Evolutionary conservation across 2,888 invertebrate genomes (phyloP).

Genomic region (Campoplex nolae): DNA sequence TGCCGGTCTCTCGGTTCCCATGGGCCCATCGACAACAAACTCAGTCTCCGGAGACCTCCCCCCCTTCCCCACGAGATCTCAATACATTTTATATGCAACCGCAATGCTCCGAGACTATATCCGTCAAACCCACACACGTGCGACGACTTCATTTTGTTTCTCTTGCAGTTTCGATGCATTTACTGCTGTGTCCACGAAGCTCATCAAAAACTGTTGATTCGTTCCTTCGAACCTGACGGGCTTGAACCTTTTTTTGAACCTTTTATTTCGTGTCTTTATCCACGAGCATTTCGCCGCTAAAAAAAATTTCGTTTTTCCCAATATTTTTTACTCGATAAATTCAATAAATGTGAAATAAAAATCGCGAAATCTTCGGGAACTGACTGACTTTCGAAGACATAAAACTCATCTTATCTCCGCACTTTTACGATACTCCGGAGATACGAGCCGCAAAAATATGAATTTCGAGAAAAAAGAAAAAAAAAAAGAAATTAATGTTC

Average conservation of each 20-base stretch:
- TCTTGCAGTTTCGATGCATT: neutral
- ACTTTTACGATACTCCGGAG: slow-evolving; percentile 23
- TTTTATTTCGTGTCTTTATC: neutral
- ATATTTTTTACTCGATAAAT: neutral
- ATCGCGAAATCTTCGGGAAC: neutral
- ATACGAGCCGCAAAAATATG: neutral
- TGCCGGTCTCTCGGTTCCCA: slow-evolving; percentile 49
- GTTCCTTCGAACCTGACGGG: neutral
- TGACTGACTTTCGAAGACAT: neutral
- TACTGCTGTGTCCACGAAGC: neutral
- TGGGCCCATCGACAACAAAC: slow-evolving; percentile 40
- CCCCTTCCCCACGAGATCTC: slow-evolving; percentile 43
- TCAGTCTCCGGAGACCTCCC: slow-evolving; percentile 30
- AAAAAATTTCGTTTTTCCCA: neutral
- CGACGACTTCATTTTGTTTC: neutral
- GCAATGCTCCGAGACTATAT: slow-evolving; percentile 47
- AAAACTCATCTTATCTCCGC: slow-evolving; percentile 33
- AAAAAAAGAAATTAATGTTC: slow-evolving; percentile 4
- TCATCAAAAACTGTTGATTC: neutral
- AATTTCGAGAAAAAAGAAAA: neutral
- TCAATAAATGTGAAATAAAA: neutral
- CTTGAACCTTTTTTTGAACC: neutral
- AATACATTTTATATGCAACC: slow-evolving; percentile 46
- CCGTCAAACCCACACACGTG: slow-evolving; percentile 61
- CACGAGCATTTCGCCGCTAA: neutral